Conservation (phyloP, 2,113 vertebrate genomes). For the Mustelus asterias region DNA sequence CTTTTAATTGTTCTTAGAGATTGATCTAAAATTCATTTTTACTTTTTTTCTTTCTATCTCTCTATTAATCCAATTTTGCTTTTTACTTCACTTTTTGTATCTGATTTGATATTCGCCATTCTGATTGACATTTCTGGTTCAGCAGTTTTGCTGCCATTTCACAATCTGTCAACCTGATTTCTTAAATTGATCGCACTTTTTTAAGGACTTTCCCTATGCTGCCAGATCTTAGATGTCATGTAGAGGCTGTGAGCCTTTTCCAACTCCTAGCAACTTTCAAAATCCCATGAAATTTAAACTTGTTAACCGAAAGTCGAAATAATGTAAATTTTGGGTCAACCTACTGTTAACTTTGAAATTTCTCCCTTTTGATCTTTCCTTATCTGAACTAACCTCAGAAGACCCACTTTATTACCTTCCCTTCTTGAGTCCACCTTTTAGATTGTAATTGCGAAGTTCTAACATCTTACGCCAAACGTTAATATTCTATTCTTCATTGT, state of each 20-base stretch:
- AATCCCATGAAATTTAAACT: background rate
- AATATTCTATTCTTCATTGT: too few relatives aligned
- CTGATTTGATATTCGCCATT: background rate
- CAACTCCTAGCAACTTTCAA: background rate
- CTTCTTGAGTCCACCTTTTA: too few relatives aligned
- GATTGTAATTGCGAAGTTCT: too few relatives aligned
- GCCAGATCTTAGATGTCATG: background rate
- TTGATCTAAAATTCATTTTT: background rate
- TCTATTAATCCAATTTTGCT: background rate
- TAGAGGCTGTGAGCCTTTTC: background rate
- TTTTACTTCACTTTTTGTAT: background rate
- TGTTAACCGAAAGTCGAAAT: background rate
- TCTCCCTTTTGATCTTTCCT: too few relatives aligned
- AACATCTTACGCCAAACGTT: too few relatives aligned
- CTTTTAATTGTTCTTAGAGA: background rate
- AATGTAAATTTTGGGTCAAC: background rate
- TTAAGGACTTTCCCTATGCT: too few relatives aligned
- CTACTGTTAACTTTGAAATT: background rate
- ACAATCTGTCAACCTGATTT: background rate
- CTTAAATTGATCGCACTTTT: background rate
- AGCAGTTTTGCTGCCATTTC: background rate
- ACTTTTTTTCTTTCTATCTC: background rate
- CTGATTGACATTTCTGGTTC: background rate
- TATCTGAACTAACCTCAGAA: too few relatives aligned
- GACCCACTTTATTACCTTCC: too few relatives aligned